Conservation (phyloP, 2,113 vertebrate species). For the Lepidothrix coronata region DNA sequence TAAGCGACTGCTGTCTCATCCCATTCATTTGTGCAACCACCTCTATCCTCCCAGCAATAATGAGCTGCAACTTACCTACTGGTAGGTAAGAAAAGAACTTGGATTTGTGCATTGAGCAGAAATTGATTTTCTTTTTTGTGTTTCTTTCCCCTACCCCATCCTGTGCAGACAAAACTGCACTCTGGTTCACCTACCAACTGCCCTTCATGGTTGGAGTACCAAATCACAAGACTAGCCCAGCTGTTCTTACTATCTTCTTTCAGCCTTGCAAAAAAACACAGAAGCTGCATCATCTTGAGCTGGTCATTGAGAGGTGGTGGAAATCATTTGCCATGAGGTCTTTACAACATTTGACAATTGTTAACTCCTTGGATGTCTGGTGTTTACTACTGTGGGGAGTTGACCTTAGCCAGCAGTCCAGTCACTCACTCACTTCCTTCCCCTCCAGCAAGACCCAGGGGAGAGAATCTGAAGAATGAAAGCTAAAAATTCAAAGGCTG, state of each 20-base stretch:
- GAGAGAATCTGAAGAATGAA: background rate
- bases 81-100: background rate
- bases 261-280: background rate
- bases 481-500: background rate
- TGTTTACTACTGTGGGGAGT: background rate
- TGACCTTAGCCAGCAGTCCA: background rate
- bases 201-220: background rate
- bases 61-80: background rate
- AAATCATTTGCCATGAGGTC: background rate
- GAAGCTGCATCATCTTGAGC: background rate
- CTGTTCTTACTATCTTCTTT: background rate
- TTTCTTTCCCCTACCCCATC: background rate
- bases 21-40: background rate
- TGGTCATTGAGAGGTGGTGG: background rate
- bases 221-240: background rate
- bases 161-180: background rate
- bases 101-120: background rate
- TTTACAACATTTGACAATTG: background rate
- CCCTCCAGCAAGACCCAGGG: rapidly evolving
- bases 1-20: background rate
- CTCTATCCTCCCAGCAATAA: background rate
- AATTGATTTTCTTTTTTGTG: background rate
- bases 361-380: background rate
- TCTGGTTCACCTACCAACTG: background rate
- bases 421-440: background rate